Evolutionary conservation across 1,140 invertebrate genomes (phyloP).

Genomic region (Platyura marginata): DNA sequence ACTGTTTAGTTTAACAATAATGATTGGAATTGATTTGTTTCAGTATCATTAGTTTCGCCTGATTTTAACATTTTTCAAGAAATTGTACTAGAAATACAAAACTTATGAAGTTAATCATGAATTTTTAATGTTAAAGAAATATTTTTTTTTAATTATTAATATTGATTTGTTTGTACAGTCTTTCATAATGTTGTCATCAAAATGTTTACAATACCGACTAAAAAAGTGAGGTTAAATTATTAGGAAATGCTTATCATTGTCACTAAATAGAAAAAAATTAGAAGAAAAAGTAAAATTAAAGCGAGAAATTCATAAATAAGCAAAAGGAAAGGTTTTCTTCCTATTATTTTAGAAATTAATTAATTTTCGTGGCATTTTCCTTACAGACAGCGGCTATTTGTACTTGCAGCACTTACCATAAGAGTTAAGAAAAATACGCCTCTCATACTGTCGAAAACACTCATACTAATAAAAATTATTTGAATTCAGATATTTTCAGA

Average conservation of each 20-base stretch:
- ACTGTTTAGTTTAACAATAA: background rate
- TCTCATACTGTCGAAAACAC: constrained; percentile 5
- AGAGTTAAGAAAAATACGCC: constrained; percentile 5
- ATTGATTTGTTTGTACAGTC: background rate
- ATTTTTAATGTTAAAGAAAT: background rate
- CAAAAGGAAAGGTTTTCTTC: background rate
- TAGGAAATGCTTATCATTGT: background rate
- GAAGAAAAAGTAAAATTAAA: background rate
- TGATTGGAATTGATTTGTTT: background rate
- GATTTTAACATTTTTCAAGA: background rate
- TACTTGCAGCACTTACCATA: constrained; percentile 6
- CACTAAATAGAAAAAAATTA: background rate
- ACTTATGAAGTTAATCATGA: background rate
- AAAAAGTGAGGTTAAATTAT: background rate
- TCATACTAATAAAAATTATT: constrained; percentile 5
- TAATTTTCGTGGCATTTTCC: background rate
- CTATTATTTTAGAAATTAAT: too few species aligned
- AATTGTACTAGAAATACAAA: background rate
- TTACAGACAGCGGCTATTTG: background rate
- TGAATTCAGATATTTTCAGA: background rate
- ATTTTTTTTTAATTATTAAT: background rate
- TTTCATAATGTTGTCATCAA: too few species aligned
- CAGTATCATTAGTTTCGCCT: background rate
- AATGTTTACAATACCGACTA: too few species aligned
- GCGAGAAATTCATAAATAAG: background rate